A percentile compares a stretch with the other conserved stretches of the same genome.
phyloP scores from a whole-genome alignment of 2,113 vertebrate species.

The Chloropsis hardwickii region DNA sequence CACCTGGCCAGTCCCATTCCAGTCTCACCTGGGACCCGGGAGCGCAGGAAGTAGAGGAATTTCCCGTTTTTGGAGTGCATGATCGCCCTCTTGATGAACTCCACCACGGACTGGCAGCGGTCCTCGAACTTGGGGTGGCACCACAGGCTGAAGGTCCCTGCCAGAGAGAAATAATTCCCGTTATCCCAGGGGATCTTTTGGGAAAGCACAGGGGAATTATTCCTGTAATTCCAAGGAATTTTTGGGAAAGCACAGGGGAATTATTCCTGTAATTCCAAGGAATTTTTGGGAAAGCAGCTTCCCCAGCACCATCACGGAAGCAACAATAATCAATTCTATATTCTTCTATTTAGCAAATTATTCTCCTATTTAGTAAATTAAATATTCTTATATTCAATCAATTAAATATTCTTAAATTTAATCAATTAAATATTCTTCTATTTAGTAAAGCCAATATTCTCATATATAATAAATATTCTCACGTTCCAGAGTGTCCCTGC shows the following conservation, averaged over 20 bases:
- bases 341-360: no score
- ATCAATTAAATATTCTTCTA: no score
- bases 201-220: not conserved
- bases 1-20: no score
- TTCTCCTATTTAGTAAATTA: no score
- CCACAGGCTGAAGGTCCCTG: slow-evolving; percentile 95
- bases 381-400: not conserved
- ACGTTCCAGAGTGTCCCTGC: not conserved
- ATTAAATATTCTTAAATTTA: not conserved
- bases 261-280: not conserved
- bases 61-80: slow-evolving; percentile 98
- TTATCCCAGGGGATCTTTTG: not conserved
- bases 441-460: no score
- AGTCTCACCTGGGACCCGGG: slow-evolving; percentile 2
- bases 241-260: not conserved
- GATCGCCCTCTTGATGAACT: slow-evolving; percentile 95
- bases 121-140: slow-evolving; percentile 98
- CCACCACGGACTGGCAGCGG: slow-evolving; percentile 96
- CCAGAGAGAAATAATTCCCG: not conserved
- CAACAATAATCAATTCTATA: no score
- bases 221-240: not conserved
- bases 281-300: not conserved
- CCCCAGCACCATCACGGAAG: not conserved
- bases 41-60: slow-evolving; percentile 96
- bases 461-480: no score